Conservation (phyloP, 2,113 vertebrate species). For the Sylvietta virens region DNA sequence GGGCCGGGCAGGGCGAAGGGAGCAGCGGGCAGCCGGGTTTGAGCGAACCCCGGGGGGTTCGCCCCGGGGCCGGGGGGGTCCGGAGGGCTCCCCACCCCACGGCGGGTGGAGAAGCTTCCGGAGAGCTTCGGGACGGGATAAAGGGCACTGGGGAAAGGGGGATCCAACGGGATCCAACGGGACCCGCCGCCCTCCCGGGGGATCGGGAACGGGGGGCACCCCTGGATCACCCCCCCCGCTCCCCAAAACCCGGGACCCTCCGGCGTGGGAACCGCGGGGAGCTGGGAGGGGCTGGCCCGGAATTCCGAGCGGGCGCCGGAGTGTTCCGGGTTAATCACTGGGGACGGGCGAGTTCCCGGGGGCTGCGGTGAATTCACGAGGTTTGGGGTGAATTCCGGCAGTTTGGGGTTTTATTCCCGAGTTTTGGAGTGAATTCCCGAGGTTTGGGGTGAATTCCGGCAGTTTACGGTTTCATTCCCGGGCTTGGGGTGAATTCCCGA, state of each 20-base stretch:
- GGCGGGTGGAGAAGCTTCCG: neutral
- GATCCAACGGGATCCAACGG: neutral
- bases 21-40: rapidly evolving
- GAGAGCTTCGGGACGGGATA: neutral
- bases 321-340: neutral
- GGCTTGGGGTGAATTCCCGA: neutral
- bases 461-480: no score
- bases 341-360: neutral
- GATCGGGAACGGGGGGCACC: no score
- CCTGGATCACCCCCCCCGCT: neutral
- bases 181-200: neutral
- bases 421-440: rapidly evolving
- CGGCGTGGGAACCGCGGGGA: neutral
- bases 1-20: neutral
- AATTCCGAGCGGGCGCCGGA: neutral
- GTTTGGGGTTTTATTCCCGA: no score
- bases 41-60: neutral
- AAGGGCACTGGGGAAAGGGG: neutral
- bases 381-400: rapidly evolving
- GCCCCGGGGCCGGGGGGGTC: neutral
- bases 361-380: neutral
- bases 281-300: neutral
- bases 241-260: neutral
- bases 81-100: neutral
- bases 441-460: neutral